Evolutionary conservation across 2,797 vertebrate genomes (phyloP).

Genomic region (Eulemur coronatus): DNA sequence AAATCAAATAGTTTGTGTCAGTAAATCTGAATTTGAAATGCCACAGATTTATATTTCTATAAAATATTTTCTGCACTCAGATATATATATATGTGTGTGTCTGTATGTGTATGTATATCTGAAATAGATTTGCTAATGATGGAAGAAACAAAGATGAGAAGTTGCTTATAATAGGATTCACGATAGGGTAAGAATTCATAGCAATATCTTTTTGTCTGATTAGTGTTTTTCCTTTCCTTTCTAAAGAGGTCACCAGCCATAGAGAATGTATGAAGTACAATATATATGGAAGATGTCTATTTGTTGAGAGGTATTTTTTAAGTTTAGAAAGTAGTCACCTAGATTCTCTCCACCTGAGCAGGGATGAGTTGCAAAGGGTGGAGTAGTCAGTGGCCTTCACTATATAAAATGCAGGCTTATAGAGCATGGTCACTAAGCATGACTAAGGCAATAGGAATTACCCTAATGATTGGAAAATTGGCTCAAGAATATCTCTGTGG

Average conservation of each 20-base stretch:
- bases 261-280: neutral
- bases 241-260: neutral
- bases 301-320: neutral
- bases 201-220: neutral
- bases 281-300: neutral
- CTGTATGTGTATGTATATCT: neutral
- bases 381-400: neutral
- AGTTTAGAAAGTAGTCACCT: neutral
- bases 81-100: neutral
- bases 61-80: neutral
- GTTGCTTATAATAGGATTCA: neutral
- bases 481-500: neutral
- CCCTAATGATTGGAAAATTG: neutral
- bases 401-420: neutral
- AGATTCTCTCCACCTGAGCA: neutral
- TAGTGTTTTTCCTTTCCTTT: neutral
- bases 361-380: neutral
- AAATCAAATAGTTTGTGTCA: neutral
- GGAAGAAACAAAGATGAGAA: slow-evolving; percentile 1
- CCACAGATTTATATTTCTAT: neutral
- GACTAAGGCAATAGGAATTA: neutral
- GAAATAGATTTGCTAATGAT: neutral
- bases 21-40: neutral
- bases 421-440: neutral
- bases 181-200: neutral